Evolutionary conservation across 1,140 invertebrate species (phyloP), one percentile per base, ranked within the genome.

Genomic region (Drosophila fuyamai): DNA sequence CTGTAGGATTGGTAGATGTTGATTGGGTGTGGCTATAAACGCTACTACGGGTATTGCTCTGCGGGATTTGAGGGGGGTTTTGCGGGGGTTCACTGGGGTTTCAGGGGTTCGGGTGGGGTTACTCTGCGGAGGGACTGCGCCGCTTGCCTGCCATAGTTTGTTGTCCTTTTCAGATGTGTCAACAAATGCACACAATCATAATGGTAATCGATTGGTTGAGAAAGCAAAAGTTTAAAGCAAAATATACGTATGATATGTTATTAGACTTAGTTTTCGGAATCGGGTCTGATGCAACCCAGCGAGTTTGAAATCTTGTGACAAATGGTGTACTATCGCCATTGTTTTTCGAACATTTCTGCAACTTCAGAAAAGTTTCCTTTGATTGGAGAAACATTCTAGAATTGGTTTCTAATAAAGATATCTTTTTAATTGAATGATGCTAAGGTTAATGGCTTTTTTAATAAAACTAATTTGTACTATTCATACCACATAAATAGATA

Each of bases 121-220:
- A 7, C 12, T 44, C 38, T 32, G 58, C 51, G 27, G 35, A 23
- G 38, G 10, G 10, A 56, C 48, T 60, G 53, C 76, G 66, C 74
- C 83, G 75, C 67, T 88, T 78, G 84, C 62, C 81, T 84, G 68
- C 59, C 77, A 89, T 84, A 89, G 84, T 84, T 89, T 89, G 84
- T 89, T 89, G 84, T 89, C 84, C 84, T 90, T 88, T 83, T 50
- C 58, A 59, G 63, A 80, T 48, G 60, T 47, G 63, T 74, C 44
- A 74, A 66, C 16, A 66, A 78, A 71, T 80, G 76, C 67, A 58
- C 47, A 72, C 44, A 72, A 72, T 58, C 67, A 55, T 58, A 72
- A 58, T 72, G 44, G 53, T 40, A 73, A 72, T 73, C 55, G 55
- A 73, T 76, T 32, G 63, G 35, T 70, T 57, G 58, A 54, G 18